Percentiles rank a stretch among this genome's conserved stretches.
These are phyloP conservation scores for Arizona elegans DNA, from an alignment of 2,113 vertebrate species.

Conservation along the genomic window DNA sequence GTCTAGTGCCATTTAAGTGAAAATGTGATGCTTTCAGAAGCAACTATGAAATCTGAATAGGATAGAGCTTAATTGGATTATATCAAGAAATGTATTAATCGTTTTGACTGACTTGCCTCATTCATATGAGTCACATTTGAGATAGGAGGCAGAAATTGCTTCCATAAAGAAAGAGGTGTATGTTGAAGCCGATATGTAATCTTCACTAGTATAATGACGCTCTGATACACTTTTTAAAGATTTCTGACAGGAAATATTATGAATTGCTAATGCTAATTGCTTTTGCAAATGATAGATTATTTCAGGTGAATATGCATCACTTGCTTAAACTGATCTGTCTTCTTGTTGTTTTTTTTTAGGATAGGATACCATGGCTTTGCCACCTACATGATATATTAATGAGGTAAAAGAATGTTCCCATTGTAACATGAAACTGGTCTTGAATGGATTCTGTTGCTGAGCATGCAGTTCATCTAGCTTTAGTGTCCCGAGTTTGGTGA, in stretches of 20 bases:
- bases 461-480: background rate
- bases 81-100: conserved; percentile 16
- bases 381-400: conserved; percentile 77
- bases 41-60: conserved; percentile 16
- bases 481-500: background rate
- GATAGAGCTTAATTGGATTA: conserved; percentile 13
- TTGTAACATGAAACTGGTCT: background rate
- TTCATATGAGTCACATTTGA: conserved; percentile 9
- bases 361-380: conserved; percentile 88
- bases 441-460: background rate
- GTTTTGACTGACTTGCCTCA: conserved; percentile 19
- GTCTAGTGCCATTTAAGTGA: background rate
- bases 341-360: conserved; percentile 69
- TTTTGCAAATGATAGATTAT: background rate
- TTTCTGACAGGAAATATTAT: background rate
- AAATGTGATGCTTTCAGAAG: conserved; percentile 31
- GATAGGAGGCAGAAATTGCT: conserved; percentile 5
- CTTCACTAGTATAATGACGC: conserved; percentile 5
- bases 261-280: background rate
- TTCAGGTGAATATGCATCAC: conserved; percentile 15
- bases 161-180: background rate
- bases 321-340: conserved; percentile 39
- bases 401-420: conserved; percentile 69
- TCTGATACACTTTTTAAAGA: background rate
- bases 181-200: background rate